These are phyloP conservation scores for Apostichopus parvimensis DNA, from an alignment of 35 echinoderm and acorn worm genomes.

Conservation along the genomic window DNA sequence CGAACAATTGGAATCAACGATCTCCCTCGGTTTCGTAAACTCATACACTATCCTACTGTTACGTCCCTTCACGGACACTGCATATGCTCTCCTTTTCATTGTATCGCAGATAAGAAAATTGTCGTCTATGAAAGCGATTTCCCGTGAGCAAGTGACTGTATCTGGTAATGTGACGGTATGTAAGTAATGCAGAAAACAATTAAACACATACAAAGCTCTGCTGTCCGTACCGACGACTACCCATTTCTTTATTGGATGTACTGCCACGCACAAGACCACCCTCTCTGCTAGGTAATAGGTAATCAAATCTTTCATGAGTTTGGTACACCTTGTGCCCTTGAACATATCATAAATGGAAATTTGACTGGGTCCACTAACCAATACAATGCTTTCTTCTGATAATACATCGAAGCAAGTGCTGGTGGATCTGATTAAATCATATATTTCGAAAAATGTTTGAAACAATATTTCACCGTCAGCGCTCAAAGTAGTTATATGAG, in stretches of 20 bases:
- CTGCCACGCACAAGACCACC: not conserved
- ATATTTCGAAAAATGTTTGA: not conserved
- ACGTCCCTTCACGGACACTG: not conserved
- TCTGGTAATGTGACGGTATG: not conserved
- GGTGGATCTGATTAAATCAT: not conserved
- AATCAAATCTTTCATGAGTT: not conserved
- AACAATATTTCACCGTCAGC: not conserved
- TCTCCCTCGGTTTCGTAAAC: not conserved
- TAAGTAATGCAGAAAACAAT: not conserved
- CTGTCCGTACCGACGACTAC: not conserved
- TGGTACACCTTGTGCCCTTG: not conserved
- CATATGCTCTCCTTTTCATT: not conserved
- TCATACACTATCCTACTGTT: not conserved
- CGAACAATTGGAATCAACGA: not conserved
- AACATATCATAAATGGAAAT: not conserved
- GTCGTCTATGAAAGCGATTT: not conserved
- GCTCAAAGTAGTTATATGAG: not conserved
- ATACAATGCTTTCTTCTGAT: not conserved
- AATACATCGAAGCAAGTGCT: not conserved
- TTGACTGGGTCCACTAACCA: not conserved
- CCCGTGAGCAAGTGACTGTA: not conserved
- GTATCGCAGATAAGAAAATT: not conserved
- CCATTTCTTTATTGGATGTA: not conserved
- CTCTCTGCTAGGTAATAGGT: not conserved
- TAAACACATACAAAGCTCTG: not conserved